Evolutionary conservation across 2,797 vertebrate species (phyloP), one percentile per base, ranked within the genome.

Genomic region (Bovichtus diacanthus): DNA sequence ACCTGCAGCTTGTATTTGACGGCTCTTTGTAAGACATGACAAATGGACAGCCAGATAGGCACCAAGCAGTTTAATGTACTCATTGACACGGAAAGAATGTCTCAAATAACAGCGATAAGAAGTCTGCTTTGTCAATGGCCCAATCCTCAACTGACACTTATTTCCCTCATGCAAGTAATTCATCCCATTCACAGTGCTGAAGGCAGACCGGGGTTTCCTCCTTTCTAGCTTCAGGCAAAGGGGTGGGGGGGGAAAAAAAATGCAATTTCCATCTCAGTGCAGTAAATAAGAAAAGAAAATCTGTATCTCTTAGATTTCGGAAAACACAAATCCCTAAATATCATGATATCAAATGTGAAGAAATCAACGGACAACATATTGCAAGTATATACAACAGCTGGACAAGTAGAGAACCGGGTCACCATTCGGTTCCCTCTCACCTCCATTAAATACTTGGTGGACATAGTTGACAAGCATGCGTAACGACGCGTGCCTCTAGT

Each of bases 41-140:
- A 75, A 90, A 92, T 87, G 67, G 76, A 78, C 31, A 74, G 73
- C 25, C 80, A 85, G 79, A 90, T 66, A 85, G 74, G 70, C 87
- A 89, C 43, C 63, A 74, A 84, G 80, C 87, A 85, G 86, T 90
- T 91, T 95, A 94, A 94, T 92, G 92, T 88, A 91, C 89, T 86
- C 91, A 88, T 75, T 92, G 94, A 94, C 94, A 94, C 89, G 94
- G 92, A 95, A 90, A 84, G 89, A 95, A 94, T 79, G 75, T 80
- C 62, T 79, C 80, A 58, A 86, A 82, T 80, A 93, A 86, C 60
- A 85, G 81, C 10, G 78, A 91, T 85, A 87, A 93, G 93, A 90
- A 88, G 77, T 74, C 84, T 85, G 92, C 88, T 94, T 88, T 94
- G 93, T 94, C 94, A 95, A 80, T 90, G 67, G 84, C 90, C 82